phyloP scores from a whole-genome alignment of 2,113 vertebrate species.

The Pluvialis apricaria region DNA sequence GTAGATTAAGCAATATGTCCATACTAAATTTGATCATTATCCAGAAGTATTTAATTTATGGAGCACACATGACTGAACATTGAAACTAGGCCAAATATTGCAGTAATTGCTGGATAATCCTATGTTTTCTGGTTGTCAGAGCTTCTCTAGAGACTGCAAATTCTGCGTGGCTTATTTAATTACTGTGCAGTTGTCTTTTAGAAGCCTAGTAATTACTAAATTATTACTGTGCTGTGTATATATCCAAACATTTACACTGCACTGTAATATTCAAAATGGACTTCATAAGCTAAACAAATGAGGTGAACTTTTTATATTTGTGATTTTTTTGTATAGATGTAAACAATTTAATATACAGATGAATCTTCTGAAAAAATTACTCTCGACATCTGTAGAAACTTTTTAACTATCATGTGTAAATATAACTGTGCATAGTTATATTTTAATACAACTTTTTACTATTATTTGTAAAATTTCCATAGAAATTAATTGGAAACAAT shows the following conservation, averaged over 20 bases:
- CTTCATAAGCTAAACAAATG: neutral
- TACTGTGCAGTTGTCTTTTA: neutral
- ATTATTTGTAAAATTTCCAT: neutral
- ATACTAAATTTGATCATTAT: neutral
- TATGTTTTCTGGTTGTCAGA: neutral
- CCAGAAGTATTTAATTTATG: slow-evolving; percentile 12
- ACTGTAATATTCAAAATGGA: neutral
- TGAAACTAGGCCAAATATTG: slow-evolving; percentile 3
- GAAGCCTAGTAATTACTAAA: neutral
- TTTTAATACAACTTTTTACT: neutral
- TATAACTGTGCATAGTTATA: neutral
- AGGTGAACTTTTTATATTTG: neutral
- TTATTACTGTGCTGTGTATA: neutral
- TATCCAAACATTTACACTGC: neutral
- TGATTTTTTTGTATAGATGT: neutral
- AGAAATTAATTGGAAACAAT: neutral
- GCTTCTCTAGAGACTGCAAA: neutral
- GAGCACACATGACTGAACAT: neutral
- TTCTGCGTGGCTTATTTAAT: neutral
- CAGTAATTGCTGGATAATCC: neutral
- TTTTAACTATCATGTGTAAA: neutral
- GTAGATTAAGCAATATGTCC: neutral
- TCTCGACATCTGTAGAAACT: neutral
- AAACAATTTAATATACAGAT: neutral
- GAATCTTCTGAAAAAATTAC: neutral